These are phyloP conservation scores for Coryphaenoides rupestris DNA, from an alignment of 2,113 vertebrate genomes.

Conservation along the genomic window DNA sequence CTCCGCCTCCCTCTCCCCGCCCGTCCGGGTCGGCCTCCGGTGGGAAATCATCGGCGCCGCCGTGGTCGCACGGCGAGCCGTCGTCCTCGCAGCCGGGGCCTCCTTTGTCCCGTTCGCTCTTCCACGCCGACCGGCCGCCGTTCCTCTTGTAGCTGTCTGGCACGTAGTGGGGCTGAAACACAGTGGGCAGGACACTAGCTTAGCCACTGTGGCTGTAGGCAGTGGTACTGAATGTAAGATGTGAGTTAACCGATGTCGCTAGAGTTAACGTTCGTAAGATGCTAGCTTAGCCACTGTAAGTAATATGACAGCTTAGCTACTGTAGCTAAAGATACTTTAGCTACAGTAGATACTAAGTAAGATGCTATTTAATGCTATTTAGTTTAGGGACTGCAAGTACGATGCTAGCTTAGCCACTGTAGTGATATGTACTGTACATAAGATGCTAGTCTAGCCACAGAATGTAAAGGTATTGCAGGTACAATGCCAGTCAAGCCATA, in stretches of 20 bases:
- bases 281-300: too few relatives aligned
- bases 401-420: neutral
- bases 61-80: slow-evolving; percentile 58
- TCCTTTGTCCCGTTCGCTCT: slow-evolving; percentile 86
- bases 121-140: slow-evolving; percentile 94
- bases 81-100: slow-evolving; percentile 58
- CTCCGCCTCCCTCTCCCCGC: slow-evolving; percentile 33
- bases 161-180: slow-evolving; percentile 90
- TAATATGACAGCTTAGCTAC: too few relatives aligned
- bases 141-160: slow-evolving; percentile 99
- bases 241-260: too few relatives aligned
- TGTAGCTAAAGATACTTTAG: too few relatives aligned
- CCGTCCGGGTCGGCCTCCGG: slow-evolving; percentile 44
- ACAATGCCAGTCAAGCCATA: too few relatives aligned
- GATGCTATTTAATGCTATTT: too few relatives aligned
- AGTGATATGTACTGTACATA: too few relatives aligned
- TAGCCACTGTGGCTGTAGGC: neutral
- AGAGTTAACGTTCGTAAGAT: too few relatives aligned
- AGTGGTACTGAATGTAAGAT: too few relatives aligned
- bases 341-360: too few relatives aligned
- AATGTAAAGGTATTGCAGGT: too few relatives aligned
- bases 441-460: too few relatives aligned
- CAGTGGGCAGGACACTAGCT: slow-evolving; percentile 2
- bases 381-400: slow-evolving; percentile 7
- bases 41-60: slow-evolving; percentile 53